These are phyloP conservation scores for Callipepla squamata DNA, from an alignment of 2,113 vertebrate genomes.

Conservation along the genomic window DNA sequence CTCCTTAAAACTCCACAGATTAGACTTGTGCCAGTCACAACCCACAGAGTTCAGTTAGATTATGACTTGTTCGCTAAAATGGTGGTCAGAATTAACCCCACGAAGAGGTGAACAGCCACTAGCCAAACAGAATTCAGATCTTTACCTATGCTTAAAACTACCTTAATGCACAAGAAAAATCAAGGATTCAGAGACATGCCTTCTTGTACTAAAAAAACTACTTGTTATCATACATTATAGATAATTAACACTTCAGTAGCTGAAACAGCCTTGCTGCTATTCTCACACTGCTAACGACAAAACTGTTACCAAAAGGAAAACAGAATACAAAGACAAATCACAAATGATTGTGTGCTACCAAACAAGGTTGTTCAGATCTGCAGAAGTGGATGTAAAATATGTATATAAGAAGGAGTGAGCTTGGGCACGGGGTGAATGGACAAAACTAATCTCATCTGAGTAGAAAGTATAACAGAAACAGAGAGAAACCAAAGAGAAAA, in stretches of 20 bases:
- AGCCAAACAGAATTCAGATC: background rate
- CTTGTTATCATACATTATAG: background rate
- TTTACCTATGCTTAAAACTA: background rate
- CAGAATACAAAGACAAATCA: background rate
- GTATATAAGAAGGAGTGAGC: background rate
- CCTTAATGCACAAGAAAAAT: background rate
- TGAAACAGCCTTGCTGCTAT: background rate
- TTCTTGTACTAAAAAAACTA: background rate
- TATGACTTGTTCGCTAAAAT: background rate
- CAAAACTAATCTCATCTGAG: background rate
- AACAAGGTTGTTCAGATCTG: background rate
- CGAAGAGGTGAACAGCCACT: background rate
- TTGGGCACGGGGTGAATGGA: background rate
- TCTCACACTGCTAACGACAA: background rate
- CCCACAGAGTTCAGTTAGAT: background rate
- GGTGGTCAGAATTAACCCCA: background rate
- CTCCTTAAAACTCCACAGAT: background rate
- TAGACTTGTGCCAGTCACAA: background rate
- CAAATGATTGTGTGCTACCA: background rate
- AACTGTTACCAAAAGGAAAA: background rate
- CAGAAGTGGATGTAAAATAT: fast-evolving
- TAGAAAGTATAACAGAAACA: background rate
- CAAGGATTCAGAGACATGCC: background rate
- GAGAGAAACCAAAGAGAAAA: background rate
- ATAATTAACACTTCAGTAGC: background rate